These are phyloP conservation scores for Erebia palarica DNA, from an alignment of 2,888 invertebrate species.

Conservation along the genomic window DNA sequence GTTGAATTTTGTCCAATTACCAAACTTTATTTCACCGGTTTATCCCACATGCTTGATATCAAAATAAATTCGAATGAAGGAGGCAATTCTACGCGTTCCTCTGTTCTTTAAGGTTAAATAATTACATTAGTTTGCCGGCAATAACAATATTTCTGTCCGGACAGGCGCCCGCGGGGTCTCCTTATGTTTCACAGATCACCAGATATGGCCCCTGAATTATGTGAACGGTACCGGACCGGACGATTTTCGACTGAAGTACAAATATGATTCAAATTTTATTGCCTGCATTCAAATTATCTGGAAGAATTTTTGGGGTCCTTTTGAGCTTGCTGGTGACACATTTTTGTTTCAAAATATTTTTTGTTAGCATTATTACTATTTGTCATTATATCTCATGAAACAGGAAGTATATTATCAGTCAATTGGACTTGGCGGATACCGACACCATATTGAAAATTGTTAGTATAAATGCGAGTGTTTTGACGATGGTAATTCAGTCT, in stretches of 20 bases:
- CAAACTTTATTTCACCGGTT: not conserved
- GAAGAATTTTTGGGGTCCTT: not conserved
- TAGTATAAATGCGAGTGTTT: no score
- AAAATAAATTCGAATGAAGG: conserved; percentile 23
- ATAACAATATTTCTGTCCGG: conserved; percentile 75
- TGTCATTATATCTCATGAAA: no score
- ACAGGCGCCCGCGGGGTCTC: conserved; percentile 56
- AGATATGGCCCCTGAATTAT: conserved; percentile 68
- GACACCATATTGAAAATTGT: no score
- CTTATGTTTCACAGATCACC: conserved; percentile 76
- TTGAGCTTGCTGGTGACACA: not conserved
- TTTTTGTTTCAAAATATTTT: no score
- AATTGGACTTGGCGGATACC: no score
- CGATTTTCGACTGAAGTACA: conserved; percentile 30
- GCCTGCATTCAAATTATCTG: conserved; percentile 4
- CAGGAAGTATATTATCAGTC: no score
- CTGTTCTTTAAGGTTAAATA: conserved; percentile 63
- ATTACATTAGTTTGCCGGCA: conserved; percentile 78
- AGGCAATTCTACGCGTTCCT: conserved; percentile 35
- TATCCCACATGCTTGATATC: conserved; percentile 7
- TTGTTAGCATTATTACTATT: no score
- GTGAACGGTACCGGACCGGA: conserved; percentile 43
- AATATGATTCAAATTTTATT: conserved; percentile 28
- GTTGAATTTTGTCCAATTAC: conserved; percentile 3
- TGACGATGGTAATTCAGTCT: no score